A percentile compares a stretch with the other conserved stretches of the same genome.
These are phyloP conservation scores for Rhaphigaster nebulosa DNA, from an alignment of 2,888 invertebrate genomes.

Conservation along the genomic window DNA sequence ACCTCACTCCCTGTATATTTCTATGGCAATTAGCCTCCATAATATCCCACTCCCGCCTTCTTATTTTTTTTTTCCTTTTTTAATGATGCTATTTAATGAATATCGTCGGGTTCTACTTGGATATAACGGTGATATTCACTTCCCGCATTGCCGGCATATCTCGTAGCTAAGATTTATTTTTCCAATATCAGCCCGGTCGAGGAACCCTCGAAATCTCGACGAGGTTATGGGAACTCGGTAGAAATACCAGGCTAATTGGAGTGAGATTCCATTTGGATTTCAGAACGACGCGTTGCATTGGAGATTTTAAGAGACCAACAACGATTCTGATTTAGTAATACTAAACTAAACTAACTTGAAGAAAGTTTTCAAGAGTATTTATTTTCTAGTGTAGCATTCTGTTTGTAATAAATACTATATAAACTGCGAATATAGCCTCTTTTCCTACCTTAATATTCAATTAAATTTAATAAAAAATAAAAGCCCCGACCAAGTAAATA, in stretches of 20 bases:
- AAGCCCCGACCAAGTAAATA: too few relatives aligned
- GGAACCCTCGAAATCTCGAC: not conserved
- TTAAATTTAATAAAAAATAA: too few relatives aligned
- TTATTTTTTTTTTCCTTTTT: not conserved
- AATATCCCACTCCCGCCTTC: not conserved
- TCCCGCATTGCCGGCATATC: not conserved
- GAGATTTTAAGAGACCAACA: not conserved
- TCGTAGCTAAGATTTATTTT: not conserved
- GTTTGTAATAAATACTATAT: too few relatives aligned
- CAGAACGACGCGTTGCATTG: not conserved
- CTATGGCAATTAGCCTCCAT: conserved; percentile 8
- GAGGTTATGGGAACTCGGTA: not conserved
- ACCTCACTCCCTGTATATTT: not conserved
- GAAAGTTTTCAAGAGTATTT: too few relatives aligned
- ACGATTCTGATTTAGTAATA: not conserved
- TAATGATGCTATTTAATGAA: not conserved
- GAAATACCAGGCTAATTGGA: not conserved
- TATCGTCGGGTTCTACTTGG: not conserved
- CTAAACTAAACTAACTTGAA: not conserved
- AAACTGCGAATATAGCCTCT: too few relatives aligned
- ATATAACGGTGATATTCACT: not conserved
- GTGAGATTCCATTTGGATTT: not conserved
- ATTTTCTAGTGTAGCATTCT: too few relatives aligned
- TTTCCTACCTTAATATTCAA: too few relatives aligned
- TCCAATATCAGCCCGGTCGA: not conserved